Evolutionary conservation across 2,797 vertebrate genomes (phyloP).

Genomic region (Adelosebastes latens): DNA sequence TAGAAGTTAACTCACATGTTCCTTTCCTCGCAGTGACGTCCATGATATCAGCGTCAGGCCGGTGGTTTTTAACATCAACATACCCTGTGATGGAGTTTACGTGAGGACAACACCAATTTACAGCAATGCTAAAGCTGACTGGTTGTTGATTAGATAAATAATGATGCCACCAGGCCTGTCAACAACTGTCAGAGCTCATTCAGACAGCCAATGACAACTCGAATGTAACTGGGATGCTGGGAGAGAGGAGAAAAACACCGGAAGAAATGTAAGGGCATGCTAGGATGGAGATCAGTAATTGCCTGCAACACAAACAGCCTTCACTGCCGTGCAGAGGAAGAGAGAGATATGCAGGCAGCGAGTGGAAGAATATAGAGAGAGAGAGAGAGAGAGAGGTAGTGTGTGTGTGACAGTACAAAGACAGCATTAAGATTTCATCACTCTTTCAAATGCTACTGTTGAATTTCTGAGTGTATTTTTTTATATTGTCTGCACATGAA

Average conservation of each 20-base stretch:
- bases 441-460: conserved; percentile 57
- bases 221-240: conserved; percentile 36
- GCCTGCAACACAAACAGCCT: conserved; percentile 47
- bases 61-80: conserved; percentile 8
- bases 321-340: conserved; percentile 44
- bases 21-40: neutral
- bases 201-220: conserved; percentile 48
- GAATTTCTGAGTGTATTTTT: conserved; percentile 52
- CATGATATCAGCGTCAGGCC: neutral
- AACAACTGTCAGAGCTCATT: conserved; percentile 57
- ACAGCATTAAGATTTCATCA: conserved; percentile 61
- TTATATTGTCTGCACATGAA: conserved; percentile 52
- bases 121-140: conserved; percentile 20
- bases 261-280: conserved; percentile 56
- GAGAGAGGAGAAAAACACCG: conserved; percentile 36
- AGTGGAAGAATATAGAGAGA: conserved; percentile 37
- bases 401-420: conserved; percentile 53
- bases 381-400: neutral
- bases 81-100: neutral
- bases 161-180: conserved; percentile 48
- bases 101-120: conserved; percentile 15
- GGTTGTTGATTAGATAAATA: conserved; percentile 56
- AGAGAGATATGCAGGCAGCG: conserved; percentile 20
- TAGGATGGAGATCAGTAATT: conserved; percentile 32
- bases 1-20: neutral